Evolutionary conservation across 1,140 invertebrate genomes (phyloP), one percentile per base, ranked within the genome.

Genomic region (Aphelenchoides besseyi): DNA sequence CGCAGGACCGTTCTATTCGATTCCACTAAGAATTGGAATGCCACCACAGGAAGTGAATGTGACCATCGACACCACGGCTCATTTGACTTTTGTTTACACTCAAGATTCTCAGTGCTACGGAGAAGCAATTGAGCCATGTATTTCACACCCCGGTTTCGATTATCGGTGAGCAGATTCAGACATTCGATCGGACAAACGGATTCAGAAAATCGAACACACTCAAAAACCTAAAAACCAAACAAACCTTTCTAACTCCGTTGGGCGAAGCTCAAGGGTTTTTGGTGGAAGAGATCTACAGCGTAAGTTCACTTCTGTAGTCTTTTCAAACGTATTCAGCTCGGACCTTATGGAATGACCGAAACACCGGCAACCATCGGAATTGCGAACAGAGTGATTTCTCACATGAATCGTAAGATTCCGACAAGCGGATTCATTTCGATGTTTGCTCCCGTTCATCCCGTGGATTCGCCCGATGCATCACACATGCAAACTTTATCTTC

Each of bases 1-100:
- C 41, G 5, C 5, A 59, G 55, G 55, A 8, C 55, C 55, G 5
- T 59, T 59, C 18, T 59, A 8, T 23, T 29, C 32, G 18, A 59
- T 59, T 8, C 55, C 55, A 8, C 55, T 59, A 23, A 5, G 23
- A 5, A 33, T 59, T 33, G 55, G 55, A 33, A 59, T 59, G 55
- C 55, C 55, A 23, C 55, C 55, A 33, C 55, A 59, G 23, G 55
- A 59, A 59, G 55, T 59, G 18, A 59, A 59, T 33, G 55, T 59
- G 55, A 59, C 26, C 5, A 28, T 59, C 18, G 55, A 59, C 18
- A 59, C 55, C 5, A 59, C 55, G 5, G 55, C 5, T 23, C 55
- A 8, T 23, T 8, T 5, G 12, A 59, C 55, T 8, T 59, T 59
- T 33, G 26, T 59, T 33, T 59, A 8, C 18, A 23, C 5, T 23